Base-by-base conservation (phyloP, 2,888 invertebrate genomes). In the Thymelicus acteon region DNA sequence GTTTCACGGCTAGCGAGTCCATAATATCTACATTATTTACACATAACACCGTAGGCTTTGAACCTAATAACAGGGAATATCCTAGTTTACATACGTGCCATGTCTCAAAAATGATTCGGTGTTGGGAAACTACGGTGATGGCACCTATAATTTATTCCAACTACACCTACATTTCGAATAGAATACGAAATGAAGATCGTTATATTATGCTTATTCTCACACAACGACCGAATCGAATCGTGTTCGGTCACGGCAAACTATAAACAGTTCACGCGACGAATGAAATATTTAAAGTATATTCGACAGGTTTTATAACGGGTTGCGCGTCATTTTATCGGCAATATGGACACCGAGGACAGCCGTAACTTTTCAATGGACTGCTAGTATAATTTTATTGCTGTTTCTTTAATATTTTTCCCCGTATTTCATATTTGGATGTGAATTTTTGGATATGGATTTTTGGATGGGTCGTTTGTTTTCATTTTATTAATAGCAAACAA, bases 251-350 rank as follows among this genome's bases (percentile, higher is more conserved):
- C 74, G 75, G 70, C 72, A 75, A 74, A 71, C 68, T 47, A 71
- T 72, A 76, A 74, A 64, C 64, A 76, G 78, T 81, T 78, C 75
- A 78, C 76, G 73, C 76, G 75, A 77, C 75, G 74, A 73, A 74
- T 77, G 74, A 75, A 80, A 79, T 80, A 80, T 79, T 80, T 79
- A 76, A 78, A 80, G 77, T 77, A 76, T 76, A 79, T 77, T 77
- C 75, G 74, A 70, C 72, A 72, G 70, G 63, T 67, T 63, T 64
- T 58, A 40, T 64, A 70, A 64, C 58, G 58, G 52, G 19, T 60
- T 44, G 60, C 31, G 44, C 15, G 54, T 62, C 62, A 57, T 57
- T 61, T 62, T 68, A 54, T 62, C 62, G 68, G 6, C 60, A 52
- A 60, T 67, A 60, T 6, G 31, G 48, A 13, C 37, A 10, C 39